These are phyloP conservation scores for Germaria angustata DNA, from an alignment of 2,888 invertebrate species.

Conservation along the genomic window DNA sequence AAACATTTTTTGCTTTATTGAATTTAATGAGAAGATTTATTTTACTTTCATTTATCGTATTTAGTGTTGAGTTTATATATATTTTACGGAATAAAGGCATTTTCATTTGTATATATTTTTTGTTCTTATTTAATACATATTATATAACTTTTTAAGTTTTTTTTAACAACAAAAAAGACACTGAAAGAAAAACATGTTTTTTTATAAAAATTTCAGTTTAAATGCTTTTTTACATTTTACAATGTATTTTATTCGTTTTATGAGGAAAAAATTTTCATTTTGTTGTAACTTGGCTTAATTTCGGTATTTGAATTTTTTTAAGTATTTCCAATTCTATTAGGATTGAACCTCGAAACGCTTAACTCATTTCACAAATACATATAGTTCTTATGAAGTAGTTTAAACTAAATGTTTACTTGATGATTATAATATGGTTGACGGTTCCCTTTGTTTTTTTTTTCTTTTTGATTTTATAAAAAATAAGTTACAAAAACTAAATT, in stretches of 20 bases:
- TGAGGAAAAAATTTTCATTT: slow-evolving; percentile 6
- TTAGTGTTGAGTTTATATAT: slow-evolving; percentile 43
- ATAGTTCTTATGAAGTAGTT: slow-evolving; percentile 40
- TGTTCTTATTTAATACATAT: slow-evolving; percentile 19
- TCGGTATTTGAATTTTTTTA: slow-evolving; percentile 36
- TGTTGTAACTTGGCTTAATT: slow-evolving; percentile 21
- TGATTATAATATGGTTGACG: slow-evolving; percentile 55
- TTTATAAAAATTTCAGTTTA: slow-evolving; percentile 25
- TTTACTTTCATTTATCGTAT: slow-evolving; percentile 50
- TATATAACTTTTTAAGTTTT: slow-evolving; percentile 26
- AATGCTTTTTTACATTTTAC: slow-evolving; percentile 50
- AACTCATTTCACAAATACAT: slow-evolving; percentile 50
- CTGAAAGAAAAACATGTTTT: slow-evolving; percentile 19
- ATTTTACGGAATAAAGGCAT: slow-evolving; percentile 59
- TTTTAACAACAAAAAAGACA: slow-evolving; percentile 40
- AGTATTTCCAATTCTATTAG: slow-evolving; percentile 58
- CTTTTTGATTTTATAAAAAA: slow-evolving; percentile 45
- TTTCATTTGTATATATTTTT: slow-evolving; percentile 33
- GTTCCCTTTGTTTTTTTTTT: slow-evolving; percentile 11
- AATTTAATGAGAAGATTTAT: slow-evolving; percentile 58
- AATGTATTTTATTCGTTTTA: not conserved
- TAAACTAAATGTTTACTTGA: slow-evolving; percentile 23
- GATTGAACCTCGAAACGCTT: slow-evolving; percentile 18
- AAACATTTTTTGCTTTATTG: slow-evolving; percentile 11
- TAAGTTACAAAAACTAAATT: slow-evolving; percentile 47